Base-by-base conservation (phyloP, 2,888 invertebrate species). In the Ectropis crepuscularia region DNA sequence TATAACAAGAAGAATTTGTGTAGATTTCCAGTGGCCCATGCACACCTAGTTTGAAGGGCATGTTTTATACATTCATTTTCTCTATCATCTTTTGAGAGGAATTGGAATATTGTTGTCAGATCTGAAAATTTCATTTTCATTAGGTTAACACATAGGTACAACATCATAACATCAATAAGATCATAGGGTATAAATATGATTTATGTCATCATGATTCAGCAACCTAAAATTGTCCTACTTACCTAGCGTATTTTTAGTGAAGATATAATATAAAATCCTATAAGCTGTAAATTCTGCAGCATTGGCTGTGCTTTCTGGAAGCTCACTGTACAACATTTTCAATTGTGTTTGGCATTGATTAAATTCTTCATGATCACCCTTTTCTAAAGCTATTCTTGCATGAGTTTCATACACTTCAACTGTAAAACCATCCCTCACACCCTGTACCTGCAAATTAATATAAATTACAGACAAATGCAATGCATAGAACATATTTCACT, bases 261-360 rank as follows among this genome's bases (percentile, higher is more conserved):
- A 99, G 73, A 99, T 97, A 82, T 98, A 99, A 87, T 99, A 99
- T 51, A 99, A 93, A 82, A 99, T 97, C 75, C 99, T 94, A 88
- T 99, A 99, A 57, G 99, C 98, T 57, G 96, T 96, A 89, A 99
- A 99, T 90, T 99, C 99, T 70, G 96, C 94, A 68, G 95, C 94
- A 93, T 99, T 97, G 53, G 92, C 93, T 66, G 94, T 94, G 63
- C 86, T 77, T 36, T 95, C 94, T 41, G 95, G 96, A 66, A 96
- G 89, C 87, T 98, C 97, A 70, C 95, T 90, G 86, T 99, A 99
- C 41, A 99, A 94, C 95, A 98, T 97, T 93, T 98, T 98, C 58
- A 99, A 94, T 91, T 99, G 99, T 10, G 99, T 98, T 92, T 99
- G 99, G 85, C 99, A 99, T 88, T 99, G 99, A 94, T 99, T 99